Conservation (phyloP, 2,797 vertebrate genomes). For the Tapirus indicus region DNA sequence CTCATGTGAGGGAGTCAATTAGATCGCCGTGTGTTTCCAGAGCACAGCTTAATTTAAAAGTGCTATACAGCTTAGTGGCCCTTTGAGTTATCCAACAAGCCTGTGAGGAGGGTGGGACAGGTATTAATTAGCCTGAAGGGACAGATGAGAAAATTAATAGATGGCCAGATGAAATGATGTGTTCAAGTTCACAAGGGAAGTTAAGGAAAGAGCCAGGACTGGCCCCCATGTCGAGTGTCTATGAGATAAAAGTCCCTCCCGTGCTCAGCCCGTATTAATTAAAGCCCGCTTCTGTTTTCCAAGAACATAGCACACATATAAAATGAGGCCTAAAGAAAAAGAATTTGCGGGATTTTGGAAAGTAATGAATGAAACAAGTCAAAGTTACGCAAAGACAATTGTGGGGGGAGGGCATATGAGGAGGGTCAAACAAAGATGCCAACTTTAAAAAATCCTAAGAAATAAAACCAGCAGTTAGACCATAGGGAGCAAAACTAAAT, state of each 20-base stretch:
- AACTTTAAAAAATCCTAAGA: background rate
- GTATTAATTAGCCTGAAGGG: background rate
- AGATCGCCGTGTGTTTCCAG: accelerated
- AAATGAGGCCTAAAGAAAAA: background rate
- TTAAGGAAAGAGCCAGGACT: background rate
- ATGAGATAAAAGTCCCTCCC: background rate
- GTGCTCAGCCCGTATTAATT: background rate
- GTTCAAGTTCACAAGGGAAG: background rate
- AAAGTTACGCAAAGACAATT: background rate
- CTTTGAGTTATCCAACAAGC: background rate
- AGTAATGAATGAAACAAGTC: background rate
- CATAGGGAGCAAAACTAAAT: background rate
- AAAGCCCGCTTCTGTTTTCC: background rate
- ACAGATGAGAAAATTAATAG: background rate
- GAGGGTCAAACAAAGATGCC: background rate
- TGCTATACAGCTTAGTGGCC: accelerated
- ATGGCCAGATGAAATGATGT: background rate
- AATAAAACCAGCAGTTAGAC: background rate
- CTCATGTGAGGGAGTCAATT: background rate
- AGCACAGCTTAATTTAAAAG: background rate
- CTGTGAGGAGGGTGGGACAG: background rate
- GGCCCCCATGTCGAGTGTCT: background rate
- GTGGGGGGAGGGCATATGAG: accelerated
- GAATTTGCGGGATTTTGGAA: background rate
- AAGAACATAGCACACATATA: background rate